These are phyloP conservation scores for Anguilla anguilla DNA, from an alignment of 2,797 vertebrate species.

Conservation along the genomic window DNA sequence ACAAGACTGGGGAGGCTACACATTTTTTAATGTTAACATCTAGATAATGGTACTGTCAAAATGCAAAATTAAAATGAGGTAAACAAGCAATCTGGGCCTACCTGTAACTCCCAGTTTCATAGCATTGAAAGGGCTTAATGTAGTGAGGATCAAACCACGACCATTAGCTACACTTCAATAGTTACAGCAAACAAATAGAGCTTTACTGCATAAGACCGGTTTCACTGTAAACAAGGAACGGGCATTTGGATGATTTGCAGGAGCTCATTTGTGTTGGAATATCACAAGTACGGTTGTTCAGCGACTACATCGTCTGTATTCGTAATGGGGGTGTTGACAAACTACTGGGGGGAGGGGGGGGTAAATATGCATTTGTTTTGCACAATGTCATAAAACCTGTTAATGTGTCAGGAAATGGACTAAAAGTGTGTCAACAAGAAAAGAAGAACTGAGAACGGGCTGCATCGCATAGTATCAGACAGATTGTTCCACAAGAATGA, in stretches of 20 bases:
- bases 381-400: no score
- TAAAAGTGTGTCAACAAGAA: no score
- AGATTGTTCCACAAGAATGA: no score
- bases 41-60: background rate
- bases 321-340: background rate
- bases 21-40: background rate
- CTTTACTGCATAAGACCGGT: background rate
- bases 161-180: no score
- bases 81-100: background rate
- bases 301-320: background rate
- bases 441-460: no score
- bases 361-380: no score
- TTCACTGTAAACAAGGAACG: background rate
- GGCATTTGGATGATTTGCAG: background rate
- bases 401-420: no score
- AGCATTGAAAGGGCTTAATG: background rate
- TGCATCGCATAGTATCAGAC: no score
- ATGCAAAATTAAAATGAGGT: background rate
- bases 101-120: background rate
- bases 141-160: background rate
- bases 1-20: background rate
- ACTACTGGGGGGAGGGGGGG: no score
- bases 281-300: background rate
- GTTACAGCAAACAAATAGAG: background rate
- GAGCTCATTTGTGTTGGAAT: background rate